Evolutionary conservation across 64 coral and sea anemone genomes (phyloP).

Genomic region (Anthopleura sola): DNA sequence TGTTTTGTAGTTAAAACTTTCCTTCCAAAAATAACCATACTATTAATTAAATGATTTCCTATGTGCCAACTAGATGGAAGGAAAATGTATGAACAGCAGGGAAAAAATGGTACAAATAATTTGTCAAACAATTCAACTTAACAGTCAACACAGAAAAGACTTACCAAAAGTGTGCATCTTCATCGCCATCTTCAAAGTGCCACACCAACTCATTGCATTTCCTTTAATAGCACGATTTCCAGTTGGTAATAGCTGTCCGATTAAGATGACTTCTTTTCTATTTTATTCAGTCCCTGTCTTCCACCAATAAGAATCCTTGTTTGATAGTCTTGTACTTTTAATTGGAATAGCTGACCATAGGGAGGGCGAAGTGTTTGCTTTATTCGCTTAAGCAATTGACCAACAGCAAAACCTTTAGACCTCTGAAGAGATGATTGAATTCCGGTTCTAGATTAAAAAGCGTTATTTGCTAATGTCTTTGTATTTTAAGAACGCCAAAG

Average conservation of each 20-base stretch:
- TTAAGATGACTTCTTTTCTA: neutral
- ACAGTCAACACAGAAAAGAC: no score
- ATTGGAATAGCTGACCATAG: neutral
- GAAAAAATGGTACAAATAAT: no score
- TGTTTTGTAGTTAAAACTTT: no score
- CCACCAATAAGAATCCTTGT: neutral
- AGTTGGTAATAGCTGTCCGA: neutral
- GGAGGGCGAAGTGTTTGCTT: neutral
- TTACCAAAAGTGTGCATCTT: no score
- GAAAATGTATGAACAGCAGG: no score
- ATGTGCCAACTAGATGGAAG: no score
- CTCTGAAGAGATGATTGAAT: neutral
- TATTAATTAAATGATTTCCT: no score
- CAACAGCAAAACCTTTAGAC: neutral
- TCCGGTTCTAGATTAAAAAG: neutral
- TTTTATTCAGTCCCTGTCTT: neutral
- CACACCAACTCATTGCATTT: neutral
- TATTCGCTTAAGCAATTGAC: neutral
- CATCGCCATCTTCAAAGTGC: no score
- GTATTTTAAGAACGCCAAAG: conserved; percentile 3
- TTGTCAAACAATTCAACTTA: no score
- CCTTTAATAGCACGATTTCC: neutral
- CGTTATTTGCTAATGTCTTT: conserved; percentile 5
- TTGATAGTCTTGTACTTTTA: neutral
- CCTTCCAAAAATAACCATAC: no score